Percentiles rank a stretch among this genome's conserved stretches.
Conservation (phyloP, 2,797 vertebrate species). For the Sparidentex hasta region DNA sequence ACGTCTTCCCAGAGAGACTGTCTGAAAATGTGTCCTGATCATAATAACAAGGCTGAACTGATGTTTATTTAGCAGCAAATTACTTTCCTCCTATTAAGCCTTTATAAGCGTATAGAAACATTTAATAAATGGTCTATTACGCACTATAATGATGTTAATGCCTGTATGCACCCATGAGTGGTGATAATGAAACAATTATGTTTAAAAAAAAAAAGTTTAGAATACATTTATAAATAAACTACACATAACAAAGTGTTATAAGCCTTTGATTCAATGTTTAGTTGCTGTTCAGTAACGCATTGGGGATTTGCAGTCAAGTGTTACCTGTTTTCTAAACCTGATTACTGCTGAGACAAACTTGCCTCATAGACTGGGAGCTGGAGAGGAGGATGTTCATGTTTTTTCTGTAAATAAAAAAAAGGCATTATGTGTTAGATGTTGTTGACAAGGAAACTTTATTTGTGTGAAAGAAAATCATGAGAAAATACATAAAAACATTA, state of each 20-base stretch:
- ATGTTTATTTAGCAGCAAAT: not conserved
- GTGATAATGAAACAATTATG: too few relatives aligned
- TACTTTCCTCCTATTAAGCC: not conserved
- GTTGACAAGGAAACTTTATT: too few relatives aligned
- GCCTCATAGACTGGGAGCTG: not conserved
- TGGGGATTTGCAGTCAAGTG: not conserved
- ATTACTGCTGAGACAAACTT: not conserved
- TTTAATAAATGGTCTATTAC: not conserved
- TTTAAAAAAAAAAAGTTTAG: too few relatives aligned
- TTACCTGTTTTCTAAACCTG: not conserved
- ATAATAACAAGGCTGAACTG: not conserved
- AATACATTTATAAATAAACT: not conserved
- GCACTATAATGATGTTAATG: too few relatives aligned
- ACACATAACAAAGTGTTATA: not conserved
- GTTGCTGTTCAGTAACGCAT: not conserved
- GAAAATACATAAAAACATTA: too few relatives aligned
- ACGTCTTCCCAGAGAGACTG: not conserved
- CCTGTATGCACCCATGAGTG: too few relatives aligned
- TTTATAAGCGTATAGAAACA: not conserved
- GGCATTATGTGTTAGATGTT: not conserved
- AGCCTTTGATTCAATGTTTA: not conserved
- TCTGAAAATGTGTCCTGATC: not conserved
- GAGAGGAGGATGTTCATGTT: not conserved
- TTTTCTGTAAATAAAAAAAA: constrained; percentile 41
- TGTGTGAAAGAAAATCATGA: too few relatives aligned